These are phyloP conservation scores for Teleopsis dalmanni DNA, from an alignment of 1,140 invertebrate species.

Conservation along the genomic window DNA sequence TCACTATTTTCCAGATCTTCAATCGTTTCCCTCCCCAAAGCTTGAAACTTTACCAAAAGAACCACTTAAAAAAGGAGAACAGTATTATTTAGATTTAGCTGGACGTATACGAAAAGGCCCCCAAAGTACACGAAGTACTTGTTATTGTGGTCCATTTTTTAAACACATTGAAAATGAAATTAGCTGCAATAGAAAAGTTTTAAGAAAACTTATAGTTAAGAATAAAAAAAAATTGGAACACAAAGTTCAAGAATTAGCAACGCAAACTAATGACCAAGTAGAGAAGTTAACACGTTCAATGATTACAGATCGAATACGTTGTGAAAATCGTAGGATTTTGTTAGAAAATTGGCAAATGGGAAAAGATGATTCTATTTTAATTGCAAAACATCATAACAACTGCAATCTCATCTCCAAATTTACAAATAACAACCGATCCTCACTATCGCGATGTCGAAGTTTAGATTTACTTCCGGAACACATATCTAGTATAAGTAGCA, in stretches of 20 bases:
- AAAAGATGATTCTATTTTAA: too few relatives aligned
- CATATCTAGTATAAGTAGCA: too few relatives aligned
- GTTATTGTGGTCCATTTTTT: constrained; percentile 72
- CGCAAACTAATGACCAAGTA: constrained; percentile 67
- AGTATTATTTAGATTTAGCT: constrained; percentile 91
- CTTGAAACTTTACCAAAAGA: constrained; percentile 77
- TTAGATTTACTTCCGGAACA: too few relatives aligned
- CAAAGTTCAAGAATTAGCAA: constrained; percentile 66
- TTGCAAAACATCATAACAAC: too few relatives aligned
- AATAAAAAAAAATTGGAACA: constrained; percentile 72
- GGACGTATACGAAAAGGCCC: constrained; percentile 94
- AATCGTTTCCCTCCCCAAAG: constrained; percentile 75
- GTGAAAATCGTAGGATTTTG: constrained; percentile 57
- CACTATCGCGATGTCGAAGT: too few relatives aligned
- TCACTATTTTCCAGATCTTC: constrained; percentile 76
- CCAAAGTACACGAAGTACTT: constrained; percentile 74
- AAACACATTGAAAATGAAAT: constrained; percentile 75
- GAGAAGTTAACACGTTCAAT: constrained; percentile 60
- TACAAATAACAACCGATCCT: too few relatives aligned
- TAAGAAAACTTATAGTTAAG: constrained; percentile 73
- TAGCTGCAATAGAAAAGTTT: constrained; percentile 71
- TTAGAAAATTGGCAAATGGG: constrained; percentile 61
- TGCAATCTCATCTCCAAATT: too few relatives aligned
- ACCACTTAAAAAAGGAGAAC: constrained; percentile 78
- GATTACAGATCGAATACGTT: constrained; percentile 55